Conservation (phyloP, 2,113 vertebrate species). For the Zeus faber region DNA sequence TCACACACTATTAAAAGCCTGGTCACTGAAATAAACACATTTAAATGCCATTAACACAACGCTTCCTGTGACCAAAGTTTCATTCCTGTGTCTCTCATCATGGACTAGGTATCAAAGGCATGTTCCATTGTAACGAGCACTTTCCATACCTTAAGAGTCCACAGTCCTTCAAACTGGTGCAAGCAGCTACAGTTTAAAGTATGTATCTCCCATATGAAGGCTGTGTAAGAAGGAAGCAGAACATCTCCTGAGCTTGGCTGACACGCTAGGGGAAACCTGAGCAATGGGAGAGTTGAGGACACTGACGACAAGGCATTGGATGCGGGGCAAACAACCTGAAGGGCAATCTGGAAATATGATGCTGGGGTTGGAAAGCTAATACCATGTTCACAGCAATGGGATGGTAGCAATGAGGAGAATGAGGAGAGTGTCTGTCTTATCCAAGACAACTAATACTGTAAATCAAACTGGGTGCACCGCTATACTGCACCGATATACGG, state of each 20-base stretch:
- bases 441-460: constrained; percentile 30
- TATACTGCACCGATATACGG: neutral
- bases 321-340: neutral
- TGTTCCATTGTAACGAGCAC: neutral
- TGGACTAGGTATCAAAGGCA: neutral
- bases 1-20: constrained; percentile 33
- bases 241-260: neutral
- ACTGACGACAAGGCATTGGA: neutral
- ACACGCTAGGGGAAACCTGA: neutral
- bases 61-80: constrained; percentile 14
- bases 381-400: constrained; percentile 30
- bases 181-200: too few relatives aligned
- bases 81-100: neutral
- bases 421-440: constrained; percentile 3
- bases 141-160: neutral
- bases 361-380: constrained; percentile 20
- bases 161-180: neutral
- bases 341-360: neutral
- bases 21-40: constrained; percentile 36
- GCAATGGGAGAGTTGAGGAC: neutral
- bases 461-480: constrained; percentile 31
- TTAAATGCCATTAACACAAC: constrained; percentile 22
- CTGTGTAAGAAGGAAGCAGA: too few relatives aligned
- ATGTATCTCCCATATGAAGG: too few relatives aligned
- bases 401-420: constrained; percentile 13